Evolutionary conservation across 2,888 invertebrate species (phyloP).

Genomic region (Drosophila fungiperda): DNA sequence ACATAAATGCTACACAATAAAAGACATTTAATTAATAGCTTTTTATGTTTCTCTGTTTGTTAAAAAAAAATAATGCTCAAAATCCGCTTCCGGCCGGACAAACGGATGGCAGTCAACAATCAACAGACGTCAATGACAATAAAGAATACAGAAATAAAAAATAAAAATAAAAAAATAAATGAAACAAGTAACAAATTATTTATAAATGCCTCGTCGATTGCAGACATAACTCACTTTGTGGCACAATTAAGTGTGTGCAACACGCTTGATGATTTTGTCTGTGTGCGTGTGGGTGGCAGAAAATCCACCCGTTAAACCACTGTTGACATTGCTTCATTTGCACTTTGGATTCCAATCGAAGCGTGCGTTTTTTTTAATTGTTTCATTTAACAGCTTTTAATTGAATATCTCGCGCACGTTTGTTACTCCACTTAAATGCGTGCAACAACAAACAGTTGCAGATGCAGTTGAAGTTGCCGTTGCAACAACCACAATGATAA

Average conservation of each 20-base stretch:
- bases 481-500: constrained; percentile 43
- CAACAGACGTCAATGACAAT: constrained; percentile 6
- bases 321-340: constrained; percentile 70
- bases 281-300: not conserved
- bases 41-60: constrained; percentile 12
- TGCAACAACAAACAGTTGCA: constrained; percentile 22
- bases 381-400: constrained; percentile 75
- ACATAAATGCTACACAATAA: not conserved
- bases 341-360: constrained; percentile 38
- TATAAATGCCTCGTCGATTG: constrained; percentile 48
- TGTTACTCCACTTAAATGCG: constrained; percentile 48
- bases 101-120: constrained; percentile 19
- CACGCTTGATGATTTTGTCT: constrained; percentile 24
- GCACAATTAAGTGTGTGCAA: constrained; percentile 63
- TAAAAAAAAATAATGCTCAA: constrained; percentile 23
- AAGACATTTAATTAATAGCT: constrained; percentile 21
- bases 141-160: not conserved
- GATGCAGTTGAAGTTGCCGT: constrained; percentile 1
- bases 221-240: constrained; percentile 71
- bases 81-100: constrained; percentile 35
- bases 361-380: constrained; percentile 59
- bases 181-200: constrained; percentile 10
- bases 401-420: constrained; percentile 69
- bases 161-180: not conserved
- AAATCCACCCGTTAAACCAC: constrained; percentile 30